phyloP scores from a whole-genome alignment of 2,797 vertebrate genomes.

The Cyclopterus lumpus region DNA sequence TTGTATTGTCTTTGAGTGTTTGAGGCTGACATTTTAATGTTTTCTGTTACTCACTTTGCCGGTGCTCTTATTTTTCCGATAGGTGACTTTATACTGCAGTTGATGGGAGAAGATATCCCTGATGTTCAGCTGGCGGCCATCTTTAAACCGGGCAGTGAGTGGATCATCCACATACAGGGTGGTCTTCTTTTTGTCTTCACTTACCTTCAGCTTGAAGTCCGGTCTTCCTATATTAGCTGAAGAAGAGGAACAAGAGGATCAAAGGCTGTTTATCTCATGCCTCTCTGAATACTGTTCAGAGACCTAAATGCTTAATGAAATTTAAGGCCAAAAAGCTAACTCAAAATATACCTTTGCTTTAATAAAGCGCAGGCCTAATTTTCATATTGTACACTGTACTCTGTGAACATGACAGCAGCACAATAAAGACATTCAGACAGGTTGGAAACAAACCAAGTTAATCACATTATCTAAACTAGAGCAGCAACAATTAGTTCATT shows the following conservation, averaged over 20 bases:
- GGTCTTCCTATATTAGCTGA: constrained; percentile 88
- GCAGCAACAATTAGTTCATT: too few species aligned
- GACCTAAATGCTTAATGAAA: neutral
- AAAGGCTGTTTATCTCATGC: neutral
- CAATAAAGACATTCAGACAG: too few species aligned
- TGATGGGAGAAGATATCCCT: constrained; percentile 86
- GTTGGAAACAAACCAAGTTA: too few species aligned
- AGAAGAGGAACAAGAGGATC: neutral
- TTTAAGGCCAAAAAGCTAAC: neutral
- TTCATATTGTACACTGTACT: neutral
- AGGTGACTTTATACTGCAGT: constrained; percentile 87
- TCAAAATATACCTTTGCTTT: neutral
- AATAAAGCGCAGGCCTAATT: neutral
- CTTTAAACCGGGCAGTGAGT: constrained; percentile 76
- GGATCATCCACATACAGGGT: constrained; percentile 84
- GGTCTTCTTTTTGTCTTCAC: constrained; percentile 72
- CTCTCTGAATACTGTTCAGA: neutral
- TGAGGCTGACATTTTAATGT: neutral
- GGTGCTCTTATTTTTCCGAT: constrained; percentile 87
- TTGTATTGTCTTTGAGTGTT: neutral
- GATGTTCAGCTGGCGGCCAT: constrained; percentile 79
- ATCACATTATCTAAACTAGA: too few species aligned
- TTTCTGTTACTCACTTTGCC: constrained; percentile 85
- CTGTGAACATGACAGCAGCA: too few species aligned
- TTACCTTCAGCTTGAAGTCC: constrained; percentile 78